phyloP scores from a whole-genome alignment of 2,797 vertebrate species.

The Sebastes itinus region DNA sequence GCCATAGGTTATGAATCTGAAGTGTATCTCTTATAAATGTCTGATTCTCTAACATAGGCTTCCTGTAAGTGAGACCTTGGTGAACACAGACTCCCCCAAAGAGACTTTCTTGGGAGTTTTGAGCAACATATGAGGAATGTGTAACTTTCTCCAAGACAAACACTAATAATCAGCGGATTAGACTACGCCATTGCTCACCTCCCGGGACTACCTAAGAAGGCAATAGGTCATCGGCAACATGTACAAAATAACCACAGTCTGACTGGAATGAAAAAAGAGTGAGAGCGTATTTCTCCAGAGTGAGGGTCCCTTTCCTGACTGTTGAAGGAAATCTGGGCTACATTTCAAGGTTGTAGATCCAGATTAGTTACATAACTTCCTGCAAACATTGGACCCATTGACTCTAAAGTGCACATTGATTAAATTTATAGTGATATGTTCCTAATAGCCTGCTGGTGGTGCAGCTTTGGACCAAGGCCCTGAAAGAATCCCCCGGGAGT shows the following conservation, averaged over 20 bases:
- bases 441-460: neutral
- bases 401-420: neutral
- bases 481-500: accelerated
- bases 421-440: neutral
- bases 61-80: neutral
- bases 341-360: neutral
- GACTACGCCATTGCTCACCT: neutral
- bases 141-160: neutral
- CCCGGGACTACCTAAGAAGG: neutral
- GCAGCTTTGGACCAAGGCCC: neutral
- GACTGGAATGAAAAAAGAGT: neutral
- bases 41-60: neutral
- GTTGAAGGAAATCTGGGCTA: neutral
- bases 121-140: neutral
- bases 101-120: neutral
- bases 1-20: neutral
- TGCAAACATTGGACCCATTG: neutral
- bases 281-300: neutral
- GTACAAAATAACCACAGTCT: neutral
- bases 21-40: neutral
- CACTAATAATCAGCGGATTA: neutral
- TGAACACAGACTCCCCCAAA: neutral
- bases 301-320: neutral
- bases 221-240: neutral
- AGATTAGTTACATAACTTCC: conserved; percentile 22